These are phyloP conservation scores for Anodontia alba DNA, from an alignment of 2,888 invertebrate genomes.

Conservation along the genomic window DNA sequence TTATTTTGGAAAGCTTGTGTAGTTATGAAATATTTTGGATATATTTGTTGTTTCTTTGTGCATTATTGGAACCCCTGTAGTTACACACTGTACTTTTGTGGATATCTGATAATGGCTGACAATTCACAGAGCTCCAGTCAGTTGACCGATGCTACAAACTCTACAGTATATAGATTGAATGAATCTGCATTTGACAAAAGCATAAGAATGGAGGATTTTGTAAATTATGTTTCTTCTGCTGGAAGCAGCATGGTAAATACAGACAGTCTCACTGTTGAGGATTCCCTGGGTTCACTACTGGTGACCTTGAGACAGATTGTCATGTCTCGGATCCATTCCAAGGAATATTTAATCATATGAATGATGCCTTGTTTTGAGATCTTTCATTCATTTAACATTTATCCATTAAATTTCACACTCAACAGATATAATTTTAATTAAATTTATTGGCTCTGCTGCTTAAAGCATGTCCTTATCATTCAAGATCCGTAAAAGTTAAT, in stretches of 20 bases:
- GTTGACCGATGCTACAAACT: not conserved
- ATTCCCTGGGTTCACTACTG: not conserved
- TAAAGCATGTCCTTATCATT: no score
- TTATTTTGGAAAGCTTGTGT: not conserved
- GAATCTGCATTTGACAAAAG: not conserved
- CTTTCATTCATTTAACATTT: no score
- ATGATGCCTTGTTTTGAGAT: no score
- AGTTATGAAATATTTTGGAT: conserved; percentile 7
- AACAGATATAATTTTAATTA: no score
- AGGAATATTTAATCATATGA: not conserved
- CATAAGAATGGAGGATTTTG: no score
- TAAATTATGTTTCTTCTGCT: not conserved
- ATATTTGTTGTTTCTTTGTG: not conserved
- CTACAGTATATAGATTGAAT: not conserved
- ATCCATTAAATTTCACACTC: no score
- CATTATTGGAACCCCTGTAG: conserved; percentile 1
- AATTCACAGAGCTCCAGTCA: not conserved
- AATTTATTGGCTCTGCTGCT: no score
- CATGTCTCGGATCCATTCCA: no score
- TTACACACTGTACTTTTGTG: not conserved
- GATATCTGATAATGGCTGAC: conserved; percentile 14
- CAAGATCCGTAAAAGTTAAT: no score
- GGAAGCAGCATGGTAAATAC: not conserved
- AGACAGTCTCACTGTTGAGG: not conserved
- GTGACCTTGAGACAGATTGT: no score